These are phyloP conservation scores for Neoscelio sp. DNA, from an alignment of 2,888 invertebrate species.

Conservation along the genomic window DNA sequence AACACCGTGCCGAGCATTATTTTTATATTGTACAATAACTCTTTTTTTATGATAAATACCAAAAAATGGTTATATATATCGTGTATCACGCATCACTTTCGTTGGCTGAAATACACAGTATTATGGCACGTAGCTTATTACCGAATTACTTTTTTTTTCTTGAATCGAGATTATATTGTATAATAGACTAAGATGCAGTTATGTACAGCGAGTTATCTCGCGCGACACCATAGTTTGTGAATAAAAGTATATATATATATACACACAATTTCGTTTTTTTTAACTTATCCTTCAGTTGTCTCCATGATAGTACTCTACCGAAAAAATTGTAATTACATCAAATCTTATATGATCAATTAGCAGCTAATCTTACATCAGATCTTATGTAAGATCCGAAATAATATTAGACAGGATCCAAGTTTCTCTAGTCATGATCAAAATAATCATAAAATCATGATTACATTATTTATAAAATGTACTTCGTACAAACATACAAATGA, in stretches of 20 bases:
- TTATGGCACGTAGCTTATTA: conserved; percentile 66
- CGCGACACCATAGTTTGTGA: conserved; percentile 66
- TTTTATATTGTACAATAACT: conserved; percentile 64
- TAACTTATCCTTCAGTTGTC: no score
- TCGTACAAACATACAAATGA: no score
- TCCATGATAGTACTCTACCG: no score
- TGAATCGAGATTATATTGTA: conserved; percentile 65
- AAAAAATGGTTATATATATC: conserved; percentile 40
- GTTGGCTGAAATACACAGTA: conserved; percentile 67
- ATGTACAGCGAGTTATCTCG: conserved; percentile 59
- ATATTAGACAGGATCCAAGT: no score
- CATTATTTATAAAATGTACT: no score
- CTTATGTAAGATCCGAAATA: no score
- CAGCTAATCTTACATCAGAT: no score
- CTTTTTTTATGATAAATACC: conserved; percentile 55
- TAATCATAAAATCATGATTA: no score
- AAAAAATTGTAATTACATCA: no score
- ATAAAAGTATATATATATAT: conserved; percentile 66
- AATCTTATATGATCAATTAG: no score
- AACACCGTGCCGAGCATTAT: conserved; percentile 51
- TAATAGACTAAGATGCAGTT: conserved; percentile 63
- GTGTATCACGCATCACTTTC: conserved; percentile 55
- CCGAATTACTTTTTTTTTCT: conserved; percentile 66
- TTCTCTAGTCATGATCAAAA: no score
- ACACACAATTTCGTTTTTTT: conserved; percentile 21